Evolutionary conservation across 2,888 invertebrate genomes (phyloP).

Genomic region (Cremastinae sp.): DNA sequence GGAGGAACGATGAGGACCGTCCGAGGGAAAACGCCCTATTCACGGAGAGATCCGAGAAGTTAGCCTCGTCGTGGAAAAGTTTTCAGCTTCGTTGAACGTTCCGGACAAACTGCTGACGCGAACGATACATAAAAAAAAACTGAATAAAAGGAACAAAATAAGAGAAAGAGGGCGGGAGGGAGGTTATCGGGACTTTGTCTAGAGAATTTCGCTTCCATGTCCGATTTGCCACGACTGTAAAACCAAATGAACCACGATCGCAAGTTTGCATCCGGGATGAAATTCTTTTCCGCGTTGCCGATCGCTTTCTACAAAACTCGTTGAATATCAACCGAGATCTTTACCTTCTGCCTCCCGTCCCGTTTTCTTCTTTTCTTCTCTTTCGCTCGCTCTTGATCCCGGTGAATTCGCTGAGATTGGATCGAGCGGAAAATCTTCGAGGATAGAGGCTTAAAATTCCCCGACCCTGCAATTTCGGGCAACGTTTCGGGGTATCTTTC

Average conservation of each 20-base stretch:
- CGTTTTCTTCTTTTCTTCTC: slow-evolving; percentile 2
- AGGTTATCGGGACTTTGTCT: slow-evolving; percentile 3
- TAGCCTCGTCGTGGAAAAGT: slow-evolving; percentile 36
- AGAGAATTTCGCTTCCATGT: slow-evolving; percentile 25
- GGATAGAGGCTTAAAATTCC: slow-evolving; percentile 52
- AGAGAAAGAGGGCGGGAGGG: slow-evolving; percentile 15
- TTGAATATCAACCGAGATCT: slow-evolving; percentile 14
- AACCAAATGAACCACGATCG: slow-evolving; percentile 55
- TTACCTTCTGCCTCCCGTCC: slow-evolving; percentile 5
- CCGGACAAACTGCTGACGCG: slow-evolving; percentile 54
- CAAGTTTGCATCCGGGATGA: slow-evolving; percentile 52
- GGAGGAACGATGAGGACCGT: not conserved
- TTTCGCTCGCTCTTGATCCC: slow-evolving; percentile 24
- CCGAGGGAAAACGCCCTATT: slow-evolving; percentile 24
- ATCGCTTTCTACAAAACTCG: slow-evolving; percentile 60
- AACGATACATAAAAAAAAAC: slow-evolving; percentile 5
- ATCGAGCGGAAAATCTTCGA: slow-evolving; percentile 59
- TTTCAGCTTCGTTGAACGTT: slow-evolving; percentile 22
- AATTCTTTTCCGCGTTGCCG: slow-evolving; percentile 38
- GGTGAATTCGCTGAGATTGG: slow-evolving; percentile 57
- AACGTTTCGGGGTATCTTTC: slow-evolving; percentile 39
- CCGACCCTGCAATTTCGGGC: slow-evolving; percentile 60
- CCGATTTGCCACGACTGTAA: slow-evolving; percentile 51
- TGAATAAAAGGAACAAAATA: not conserved
- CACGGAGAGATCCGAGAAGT: slow-evolving; percentile 10